Percentiles rank a stretch among this genome's conserved stretches.
Conservation (phyloP, 2,113 vertebrate species). For the Collichthys lucidus region DNA sequence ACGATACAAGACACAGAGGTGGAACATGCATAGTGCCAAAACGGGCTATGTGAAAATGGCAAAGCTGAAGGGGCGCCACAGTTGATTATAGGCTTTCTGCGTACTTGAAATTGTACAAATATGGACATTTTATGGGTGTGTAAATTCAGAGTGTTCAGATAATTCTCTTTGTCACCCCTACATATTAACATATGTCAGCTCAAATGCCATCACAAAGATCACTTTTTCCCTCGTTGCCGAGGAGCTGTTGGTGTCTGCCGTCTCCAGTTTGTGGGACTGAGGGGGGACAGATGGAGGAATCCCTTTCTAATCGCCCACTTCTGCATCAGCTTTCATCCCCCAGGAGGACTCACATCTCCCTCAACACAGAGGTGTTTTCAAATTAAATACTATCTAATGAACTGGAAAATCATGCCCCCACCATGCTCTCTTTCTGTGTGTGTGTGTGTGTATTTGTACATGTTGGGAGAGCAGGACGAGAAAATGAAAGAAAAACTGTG, state of each 20-base stretch:
- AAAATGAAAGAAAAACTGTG: slow-evolving; percentile 71
- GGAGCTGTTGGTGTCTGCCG: slow-evolving; percentile 38
- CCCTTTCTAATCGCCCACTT: slow-evolving; percentile 71
- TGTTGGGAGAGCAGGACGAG: slow-evolving; percentile 41
- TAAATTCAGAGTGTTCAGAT: slow-evolving; percentile 6
- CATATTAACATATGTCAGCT: slow-evolving; percentile 32
- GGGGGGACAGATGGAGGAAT: slow-evolving; percentile 80
- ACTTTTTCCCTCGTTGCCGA: slow-evolving; percentile 14
- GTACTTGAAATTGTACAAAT: background rate
- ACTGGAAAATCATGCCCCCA: slow-evolving; percentile 76
- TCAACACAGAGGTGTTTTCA: slow-evolving; percentile 81
- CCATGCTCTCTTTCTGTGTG: background rate
- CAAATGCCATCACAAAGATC: slow-evolving; percentile 42
- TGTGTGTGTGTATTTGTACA: slow-evolving; percentile 1
- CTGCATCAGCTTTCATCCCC: slow-evolving; percentile 71
- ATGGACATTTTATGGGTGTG: background rate
- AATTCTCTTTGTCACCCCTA: slow-evolving; percentile 20
- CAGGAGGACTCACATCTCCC: slow-evolving; percentile 73
- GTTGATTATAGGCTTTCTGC: too few relatives aligned
- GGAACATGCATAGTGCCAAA: too few relatives aligned
- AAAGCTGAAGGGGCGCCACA: too few relatives aligned
- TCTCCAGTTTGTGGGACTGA: slow-evolving; percentile 47
- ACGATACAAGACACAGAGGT: too few relatives aligned
- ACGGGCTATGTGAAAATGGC: too few relatives aligned
- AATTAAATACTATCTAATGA: slow-evolving; percentile 84